Base-by-base conservation (phyloP, 1,140 invertebrate genomes). In the Drosophila guanche region DNA sequence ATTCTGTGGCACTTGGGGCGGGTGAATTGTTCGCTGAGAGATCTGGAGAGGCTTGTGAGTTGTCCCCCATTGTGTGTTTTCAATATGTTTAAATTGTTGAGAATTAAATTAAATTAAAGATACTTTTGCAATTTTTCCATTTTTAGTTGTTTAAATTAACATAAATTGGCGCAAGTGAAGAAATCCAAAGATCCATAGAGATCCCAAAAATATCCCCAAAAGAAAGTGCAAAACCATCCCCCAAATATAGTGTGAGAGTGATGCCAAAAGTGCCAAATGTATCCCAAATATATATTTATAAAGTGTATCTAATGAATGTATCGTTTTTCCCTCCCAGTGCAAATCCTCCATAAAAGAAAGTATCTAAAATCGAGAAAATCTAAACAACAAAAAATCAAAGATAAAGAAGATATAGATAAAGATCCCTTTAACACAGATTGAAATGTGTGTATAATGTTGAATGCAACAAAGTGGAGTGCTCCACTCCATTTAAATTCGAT, bases 1-100 rank as follows among this genome's bases (percentile, higher is more conserved):
- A 20, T 20, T 10, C 8, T 10, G 29, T 33, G 29, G 2, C 29
- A 8, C 29, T 37, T 37, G 33, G 33, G 33, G 33, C 10, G 10
- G 10, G 33, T 10, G 33, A 37, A 37, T 37, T 37, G 33, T 12
- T 12, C 10, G 33, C 33, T 37, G 33, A 4, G 10, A 37, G 33
- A 37, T 12, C 10, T 37, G 33, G 33, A 37, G 33, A 37, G 33
- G 10, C 33, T 37, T 37, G 33, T 37, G 10, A 12, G 12, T 12
- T 10, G 33, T 37, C 10, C 33, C 72, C 74, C 70, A 79, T 84
- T 79, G 80, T 85, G 67, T 12, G 77, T 81, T 83, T 83, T 86
- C 83, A 86, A 86, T 86, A 86, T 88, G 75, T 81, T 88, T 86
- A 86, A 86, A 86, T 86, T 86, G 81, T 75, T 81, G 73, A 12